Base-by-base conservation (phyloP, 2,888 invertebrate species). In the Drosophila gaucha region DNA sequence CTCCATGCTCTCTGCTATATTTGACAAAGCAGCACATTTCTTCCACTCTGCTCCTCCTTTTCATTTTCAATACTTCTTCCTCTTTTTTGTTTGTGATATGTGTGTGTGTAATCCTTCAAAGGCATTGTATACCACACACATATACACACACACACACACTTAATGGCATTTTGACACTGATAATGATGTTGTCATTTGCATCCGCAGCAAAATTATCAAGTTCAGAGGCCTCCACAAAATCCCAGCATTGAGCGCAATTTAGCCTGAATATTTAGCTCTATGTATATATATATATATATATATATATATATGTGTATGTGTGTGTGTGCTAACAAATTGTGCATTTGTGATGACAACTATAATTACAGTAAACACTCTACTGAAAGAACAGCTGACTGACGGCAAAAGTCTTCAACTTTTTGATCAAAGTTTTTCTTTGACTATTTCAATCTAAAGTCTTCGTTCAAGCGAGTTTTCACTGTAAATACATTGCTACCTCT, bases 131-230 rank as follows among this genome's bases (percentile, higher is more conserved):
- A 58, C 76, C 67, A 63, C 62, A 60, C 64, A 55, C 83, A 80
- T 75, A 80, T 78, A 66, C 64, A 70, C 62, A 78, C 59, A 52
- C 64, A 58, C 58, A 67, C 85, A 79, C 83, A 83, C 79, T 86
- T 86, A 80, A 82, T 86, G 73, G 73, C 80, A 86, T 83, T 86
- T 86, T 82, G 76, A 82, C 84, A 78, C 86, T 79, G 83, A 80
- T 86, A 83, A 82, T 86, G 80, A 82, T 83, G 86, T 72, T 85
- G 83, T 83, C 73, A 52, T 68, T 65, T 77, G 67, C 79, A 82
- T 78, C 79, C 82, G 70, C 74, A 55, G 59, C 63, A 52, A 47
- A 63, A 31, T 46, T 52, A 67, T 57, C 59, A 54, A 75, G 47
- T 49, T 57, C 64, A 63, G 55, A 55, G 55, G 54, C 63, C 58